Percentiles rank a stretch among this genome's conserved stretches.
Conservation (phyloP, 2,797 vertebrate genomes). For the Sciurus carolinensis region DNA sequence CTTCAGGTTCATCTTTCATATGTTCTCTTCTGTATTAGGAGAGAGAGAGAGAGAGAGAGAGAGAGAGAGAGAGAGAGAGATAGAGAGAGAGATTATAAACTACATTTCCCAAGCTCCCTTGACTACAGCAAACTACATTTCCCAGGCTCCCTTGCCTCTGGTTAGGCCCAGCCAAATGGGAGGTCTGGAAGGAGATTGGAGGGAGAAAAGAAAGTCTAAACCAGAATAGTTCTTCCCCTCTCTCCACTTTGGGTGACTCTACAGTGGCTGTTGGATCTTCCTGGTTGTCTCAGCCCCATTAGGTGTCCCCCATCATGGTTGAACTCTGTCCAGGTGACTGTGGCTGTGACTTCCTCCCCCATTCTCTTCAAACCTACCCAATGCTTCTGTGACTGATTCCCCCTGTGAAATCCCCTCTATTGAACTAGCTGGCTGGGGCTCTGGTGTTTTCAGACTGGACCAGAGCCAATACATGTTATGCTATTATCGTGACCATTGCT, state of each 20-base stretch:
- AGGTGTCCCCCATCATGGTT: not conserved
- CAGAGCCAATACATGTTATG: not conserved
- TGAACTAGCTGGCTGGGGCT: not conserved
- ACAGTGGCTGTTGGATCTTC: not conserved
- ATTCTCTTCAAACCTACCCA: not conserved
- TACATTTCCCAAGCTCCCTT: constrained; percentile 42
- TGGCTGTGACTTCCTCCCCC: not conserved
- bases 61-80: accelerated
- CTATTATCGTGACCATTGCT: not conserved
- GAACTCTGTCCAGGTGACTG: not conserved
- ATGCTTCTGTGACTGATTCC: not conserved
- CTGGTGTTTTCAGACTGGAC: not conserved
- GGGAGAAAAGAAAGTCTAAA: not conserved
- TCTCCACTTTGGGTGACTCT: not conserved
- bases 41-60: not conserved
- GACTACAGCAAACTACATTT: constrained; percentile 43
- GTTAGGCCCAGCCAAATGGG: not conserved
- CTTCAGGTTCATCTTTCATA: not conserved
- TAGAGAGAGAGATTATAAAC: not conserved
- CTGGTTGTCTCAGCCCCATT: not conserved
- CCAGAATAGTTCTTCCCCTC: not conserved
- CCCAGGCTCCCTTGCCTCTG: constrained; percentile 54
- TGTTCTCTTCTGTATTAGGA: not conserved
- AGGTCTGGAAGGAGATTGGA: not conserved
- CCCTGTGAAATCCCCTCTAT: not conserved